Conservation (phyloP, 2,888 invertebrate genomes). For the Pomacea canaliculata region DNA sequence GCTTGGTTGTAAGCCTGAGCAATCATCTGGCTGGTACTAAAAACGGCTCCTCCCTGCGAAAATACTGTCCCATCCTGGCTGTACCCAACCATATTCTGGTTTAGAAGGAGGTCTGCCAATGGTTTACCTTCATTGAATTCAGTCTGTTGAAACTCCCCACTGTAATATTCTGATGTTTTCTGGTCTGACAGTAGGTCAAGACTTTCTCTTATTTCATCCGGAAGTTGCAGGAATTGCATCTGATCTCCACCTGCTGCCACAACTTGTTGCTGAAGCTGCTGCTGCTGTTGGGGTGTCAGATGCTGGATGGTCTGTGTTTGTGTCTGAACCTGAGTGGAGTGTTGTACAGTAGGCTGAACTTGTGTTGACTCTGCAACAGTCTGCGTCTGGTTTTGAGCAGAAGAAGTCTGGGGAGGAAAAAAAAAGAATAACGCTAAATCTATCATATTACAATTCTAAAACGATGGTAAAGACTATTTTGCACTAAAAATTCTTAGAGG, state of each 20-base stretch:
- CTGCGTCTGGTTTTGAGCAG: conserved; percentile 16
- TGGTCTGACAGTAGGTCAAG: conserved; percentile 32
- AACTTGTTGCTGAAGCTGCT: conserved; percentile 30
- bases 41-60: conserved; percentile 20
- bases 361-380: conserved; percentile 25
- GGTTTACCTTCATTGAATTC: conserved; percentile 37
- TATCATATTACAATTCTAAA: too few species aligned
- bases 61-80: conserved; percentile 27
- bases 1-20: conserved; percentile 39
- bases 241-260: conserved; percentile 17
- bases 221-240: conserved; percentile 32
- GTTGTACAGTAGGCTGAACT: not conserved
- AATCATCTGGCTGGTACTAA: conserved; percentile 37
- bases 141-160: conserved; percentile 28
- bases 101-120: conserved; percentile 34
- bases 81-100: conserved; percentile 33
- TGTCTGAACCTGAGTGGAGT: conserved; percentile 16
- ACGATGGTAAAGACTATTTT: too few species aligned
- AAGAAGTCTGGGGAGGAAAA: not conserved
- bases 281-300: conserved; percentile 26
- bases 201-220: conserved; percentile 31
- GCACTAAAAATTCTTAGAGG: too few species aligned
- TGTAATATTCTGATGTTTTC: conserved; percentile 31
- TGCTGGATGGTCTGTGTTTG: conserved; percentile 29
- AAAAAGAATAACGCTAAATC: too few species aligned